phyloP scores from a whole-genome alignment of 2,888 invertebrate genomes.

The Anodontia alba region DNA sequence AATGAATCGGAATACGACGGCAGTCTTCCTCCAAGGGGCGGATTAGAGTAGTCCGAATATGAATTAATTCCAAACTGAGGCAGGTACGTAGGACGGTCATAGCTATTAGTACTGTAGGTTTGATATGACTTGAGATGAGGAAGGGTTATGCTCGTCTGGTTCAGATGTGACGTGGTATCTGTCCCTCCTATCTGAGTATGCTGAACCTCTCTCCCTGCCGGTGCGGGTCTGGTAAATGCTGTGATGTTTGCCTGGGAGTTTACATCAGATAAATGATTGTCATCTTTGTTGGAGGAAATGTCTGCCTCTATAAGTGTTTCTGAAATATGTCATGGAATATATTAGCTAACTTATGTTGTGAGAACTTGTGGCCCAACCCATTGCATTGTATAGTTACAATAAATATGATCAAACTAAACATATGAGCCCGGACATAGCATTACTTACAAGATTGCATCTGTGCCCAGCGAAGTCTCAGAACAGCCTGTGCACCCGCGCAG shows the following conservation, averaged over 20 bases:
- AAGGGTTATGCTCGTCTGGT: conserved; percentile 48
- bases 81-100: conserved; percentile 72
- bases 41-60: conserved; percentile 72
- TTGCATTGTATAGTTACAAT: too few species aligned
- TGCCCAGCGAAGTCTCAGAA: too few species aligned
- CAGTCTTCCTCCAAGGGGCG: conserved; percentile 58
- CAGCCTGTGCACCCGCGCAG: too few species aligned
- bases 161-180: conserved; percentile 20
- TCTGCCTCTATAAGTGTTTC: neutral
- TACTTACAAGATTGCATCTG: too few species aligned
- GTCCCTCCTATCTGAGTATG: conserved; percentile 10
- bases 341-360: too few species aligned
- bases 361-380: too few species aligned
- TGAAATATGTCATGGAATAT: too few species aligned
- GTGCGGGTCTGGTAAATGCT: conserved; percentile 71
- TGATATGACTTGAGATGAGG: conserved; percentile 71
- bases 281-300: neutral
- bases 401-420: neutral
- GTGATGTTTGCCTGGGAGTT: conserved; percentile 55
- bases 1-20: conserved; percentile 66
- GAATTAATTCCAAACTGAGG: conserved; percentile 74
- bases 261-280: neutral
- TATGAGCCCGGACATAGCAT: neutral
- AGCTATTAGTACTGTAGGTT: conserved; percentile 56
- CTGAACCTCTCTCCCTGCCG: conserved; percentile 36